phyloP scores from a whole-genome alignment of 1,140 invertebrate genomes.

The Dendroctonus valens region DNA sequence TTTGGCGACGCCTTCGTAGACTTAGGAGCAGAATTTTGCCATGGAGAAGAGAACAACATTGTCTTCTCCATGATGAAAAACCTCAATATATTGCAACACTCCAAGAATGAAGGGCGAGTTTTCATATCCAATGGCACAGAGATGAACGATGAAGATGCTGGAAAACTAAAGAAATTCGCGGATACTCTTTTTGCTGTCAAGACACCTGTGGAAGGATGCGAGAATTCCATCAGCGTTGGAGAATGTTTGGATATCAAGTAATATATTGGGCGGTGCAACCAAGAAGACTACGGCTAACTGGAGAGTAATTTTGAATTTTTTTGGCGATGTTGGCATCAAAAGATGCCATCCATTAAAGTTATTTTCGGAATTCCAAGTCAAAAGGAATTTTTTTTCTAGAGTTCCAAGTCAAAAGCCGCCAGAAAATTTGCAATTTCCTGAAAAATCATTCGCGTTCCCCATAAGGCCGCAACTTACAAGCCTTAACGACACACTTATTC shows the following conservation, averaged over 20 bases:
- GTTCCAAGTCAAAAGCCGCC: no score
- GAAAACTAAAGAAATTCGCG: slow-evolving; percentile 23
- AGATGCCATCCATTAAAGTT: no score
- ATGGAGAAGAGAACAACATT: slow-evolving; percentile 71
- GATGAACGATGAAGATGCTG: slow-evolving; percentile 2
- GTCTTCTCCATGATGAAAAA: slow-evolving; percentile 65
- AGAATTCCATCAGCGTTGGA: slow-evolving; percentile 23
- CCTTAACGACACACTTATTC: no score
- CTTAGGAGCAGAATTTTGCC: slow-evolving; percentile 75
- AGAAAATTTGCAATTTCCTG: no score
- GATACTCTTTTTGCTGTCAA: slow-evolving; percentile 9
- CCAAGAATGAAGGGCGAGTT: slow-evolving; percentile 9
- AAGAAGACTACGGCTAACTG: no score
- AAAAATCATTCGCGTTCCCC: no score
- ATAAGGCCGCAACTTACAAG: no score
- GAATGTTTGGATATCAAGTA: slow-evolving; percentile 32
- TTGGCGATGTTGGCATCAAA: no score
- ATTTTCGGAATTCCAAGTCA: no score
- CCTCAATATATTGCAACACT: slow-evolving; percentile 53
- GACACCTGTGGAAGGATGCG: slow-evolving; percentile 13
- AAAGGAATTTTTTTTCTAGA: no score
- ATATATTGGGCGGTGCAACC: no score
- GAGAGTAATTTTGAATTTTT: no score
- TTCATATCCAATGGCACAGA: slow-evolving; percentile 31
- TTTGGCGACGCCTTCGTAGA: slow-evolving; percentile 67